phyloP scores from a whole-genome alignment of 1,140 invertebrate species.

The Drosophila serrata region DNA sequence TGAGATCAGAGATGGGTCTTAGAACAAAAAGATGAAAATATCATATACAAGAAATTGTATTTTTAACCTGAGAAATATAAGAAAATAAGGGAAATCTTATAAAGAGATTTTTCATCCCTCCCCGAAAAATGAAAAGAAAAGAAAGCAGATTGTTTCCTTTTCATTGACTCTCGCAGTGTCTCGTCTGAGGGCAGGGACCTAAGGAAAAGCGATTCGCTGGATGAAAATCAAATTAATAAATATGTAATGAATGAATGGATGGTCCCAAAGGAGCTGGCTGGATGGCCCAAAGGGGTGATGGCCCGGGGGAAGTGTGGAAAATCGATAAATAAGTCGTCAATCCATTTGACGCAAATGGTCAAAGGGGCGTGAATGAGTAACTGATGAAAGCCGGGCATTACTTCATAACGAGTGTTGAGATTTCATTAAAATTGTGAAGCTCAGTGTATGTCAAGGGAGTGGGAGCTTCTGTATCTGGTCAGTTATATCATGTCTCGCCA shows the following conservation, averaged over 20 bases:
- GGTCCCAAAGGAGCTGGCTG: neutral
- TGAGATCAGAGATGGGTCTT: neutral
- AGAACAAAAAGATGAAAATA: neutral
- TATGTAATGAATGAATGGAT: conserved; percentile 45
- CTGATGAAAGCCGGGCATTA: conserved; percentile 3
- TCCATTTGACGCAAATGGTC: conserved; percentile 48
- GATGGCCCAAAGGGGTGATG: neutral
- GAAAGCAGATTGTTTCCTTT: conserved; percentile 1
- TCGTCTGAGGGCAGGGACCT: neutral
- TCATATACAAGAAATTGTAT: neutral
- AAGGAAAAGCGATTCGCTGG: neutral
- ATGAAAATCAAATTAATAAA: conserved; percentile 70
- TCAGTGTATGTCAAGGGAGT: no score
- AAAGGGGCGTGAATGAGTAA: conserved; percentile 1
- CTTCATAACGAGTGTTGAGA: neutral
- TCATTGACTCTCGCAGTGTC: conserved; percentile 2
- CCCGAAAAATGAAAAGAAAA: neutral
- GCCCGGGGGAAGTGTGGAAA: conserved; percentile 27
- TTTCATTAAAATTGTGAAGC: neutral
- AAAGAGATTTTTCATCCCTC: neutral
- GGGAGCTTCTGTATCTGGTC: neutral
- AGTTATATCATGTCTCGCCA: conserved; percentile 25
- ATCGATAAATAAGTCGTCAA: conserved; percentile 68
- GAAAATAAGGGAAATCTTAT: neutral
- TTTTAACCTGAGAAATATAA: neutral